These are phyloP conservation scores for Notothenia rossii DNA, from an alignment of 2,113 vertebrate genomes.

Conservation along the genomic window DNA sequence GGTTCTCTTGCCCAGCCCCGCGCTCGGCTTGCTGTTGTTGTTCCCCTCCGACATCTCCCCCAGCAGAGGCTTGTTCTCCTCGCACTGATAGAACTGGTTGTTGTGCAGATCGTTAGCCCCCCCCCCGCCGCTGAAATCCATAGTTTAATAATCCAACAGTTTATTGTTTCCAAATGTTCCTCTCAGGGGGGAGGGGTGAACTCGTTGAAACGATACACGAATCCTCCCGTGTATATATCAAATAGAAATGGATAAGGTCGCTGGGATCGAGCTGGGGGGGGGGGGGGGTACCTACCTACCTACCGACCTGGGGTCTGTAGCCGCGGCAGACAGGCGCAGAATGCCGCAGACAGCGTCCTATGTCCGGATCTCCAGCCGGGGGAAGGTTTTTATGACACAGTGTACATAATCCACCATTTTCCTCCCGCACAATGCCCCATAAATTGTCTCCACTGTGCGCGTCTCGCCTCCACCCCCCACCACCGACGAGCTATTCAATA, in stretches of 20 bases:
- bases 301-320: slow-evolving; percentile 57
- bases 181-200: slow-evolving; percentile 4
- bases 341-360: slow-evolving; percentile 37
- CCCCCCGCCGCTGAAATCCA: slow-evolving; percentile 91
- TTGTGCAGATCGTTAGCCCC: slow-evolving; percentile 88
- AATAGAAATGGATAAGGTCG: slow-evolving; percentile 37
- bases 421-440: slow-evolving; percentile 64
- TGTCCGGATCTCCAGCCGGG: slow-evolving; percentile 21
- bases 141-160: slow-evolving; percentile 69
- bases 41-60: slow-evolving; percentile 90
- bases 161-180: slow-evolving; percentile 39
- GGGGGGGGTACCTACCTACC: slow-evolving; percentile 48
- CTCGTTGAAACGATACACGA: slow-evolving; percentile 3
- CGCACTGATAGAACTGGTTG: slow-evolving; percentile 88
- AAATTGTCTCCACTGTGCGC: slow-evolving; percentile 73
- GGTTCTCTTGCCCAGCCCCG: slow-evolving; percentile 90
- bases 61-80: slow-evolving; percentile 94
- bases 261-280: slow-evolving; percentile 40
- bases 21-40: slow-evolving; percentile 88
- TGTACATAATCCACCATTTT: slow-evolving; percentile 76
- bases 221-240: slow-evolving; percentile 53
- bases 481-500: slow-evolving; percentile 76
- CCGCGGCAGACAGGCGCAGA: slow-evolving; percentile 40
- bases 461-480: slow-evolving; percentile 51
- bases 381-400: slow-evolving; percentile 18